Evolutionary conservation across 2,888 invertebrate species (phyloP).

Genomic region (Lampropteryx suffumata): DNA sequence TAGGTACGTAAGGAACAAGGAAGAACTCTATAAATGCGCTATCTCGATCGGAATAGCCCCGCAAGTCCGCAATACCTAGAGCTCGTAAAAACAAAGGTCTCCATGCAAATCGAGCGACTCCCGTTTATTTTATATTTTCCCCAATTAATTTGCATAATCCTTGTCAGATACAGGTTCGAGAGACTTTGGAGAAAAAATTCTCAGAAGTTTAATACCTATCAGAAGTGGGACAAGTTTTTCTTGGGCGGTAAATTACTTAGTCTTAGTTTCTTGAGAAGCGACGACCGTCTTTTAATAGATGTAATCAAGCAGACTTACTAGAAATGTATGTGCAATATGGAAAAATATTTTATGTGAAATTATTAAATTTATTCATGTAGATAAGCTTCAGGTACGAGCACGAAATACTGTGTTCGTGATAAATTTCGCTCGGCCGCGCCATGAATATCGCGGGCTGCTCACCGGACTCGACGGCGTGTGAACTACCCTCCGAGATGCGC

Average conservation of each 20-base stretch:
- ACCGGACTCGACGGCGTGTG: conserved; percentile 38
- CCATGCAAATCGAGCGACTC: conserved; percentile 53
- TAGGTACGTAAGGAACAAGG: conserved; percentile 7
- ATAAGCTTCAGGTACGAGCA: conserved; percentile 10
- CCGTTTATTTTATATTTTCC: conserved; percentile 57
- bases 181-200: conserved; percentile 35
- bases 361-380: background rate
- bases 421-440: conserved; percentile 10
- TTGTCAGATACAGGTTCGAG: conserved; percentile 57
- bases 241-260: conserved; percentile 2
- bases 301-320: background rate
- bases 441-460: conserved; percentile 44
- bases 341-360: too few relatives aligned
- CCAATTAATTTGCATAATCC: conserved; percentile 67
- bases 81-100: conserved; percentile 44
- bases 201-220: conserved; percentile 25
- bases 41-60: conserved; percentile 2
- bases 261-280: background rate
- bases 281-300: background rate
- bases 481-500: conserved; percentile 28
- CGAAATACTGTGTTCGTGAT: conserved; percentile 6
- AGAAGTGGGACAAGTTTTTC: conserved; percentile 18
- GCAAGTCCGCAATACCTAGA: conserved; percentile 13
- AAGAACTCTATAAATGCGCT: conserved; percentile 7
- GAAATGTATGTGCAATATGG: too few relatives aligned